Conservation (phyloP, 2,113 vertebrate genomes). For the Menidia beryllina region DNA sequence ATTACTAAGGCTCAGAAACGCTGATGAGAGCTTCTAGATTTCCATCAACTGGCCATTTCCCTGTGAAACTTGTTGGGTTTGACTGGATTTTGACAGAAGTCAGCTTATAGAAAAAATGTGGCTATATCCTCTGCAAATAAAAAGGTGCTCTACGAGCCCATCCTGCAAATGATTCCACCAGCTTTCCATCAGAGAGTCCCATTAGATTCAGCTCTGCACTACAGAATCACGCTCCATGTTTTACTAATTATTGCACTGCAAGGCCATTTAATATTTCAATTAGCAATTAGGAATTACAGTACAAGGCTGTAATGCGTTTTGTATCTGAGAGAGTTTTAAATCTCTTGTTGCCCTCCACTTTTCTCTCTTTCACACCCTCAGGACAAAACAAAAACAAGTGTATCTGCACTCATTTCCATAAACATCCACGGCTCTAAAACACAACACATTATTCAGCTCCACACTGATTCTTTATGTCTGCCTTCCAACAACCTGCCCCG, state of each 20-base stretch:
- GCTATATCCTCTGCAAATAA: slow-evolving; percentile 24
- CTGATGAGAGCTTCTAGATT: slow-evolving; percentile 1
- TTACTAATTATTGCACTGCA: slow-evolving; percentile 34
- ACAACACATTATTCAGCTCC: slow-evolving; percentile 38
- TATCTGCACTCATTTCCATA: slow-evolving; percentile 48
- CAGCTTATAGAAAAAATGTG: not conserved
- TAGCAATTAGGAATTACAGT: slow-evolving; percentile 32
- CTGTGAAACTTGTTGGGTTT: slow-evolving; percentile 11
- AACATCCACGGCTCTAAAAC: slow-evolving; percentile 32
- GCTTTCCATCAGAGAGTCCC: slow-evolving; percentile 17
- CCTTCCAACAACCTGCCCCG: slow-evolving; percentile 3
- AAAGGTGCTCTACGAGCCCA: slow-evolving; percentile 10
- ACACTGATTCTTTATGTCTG: slow-evolving; percentile 27
- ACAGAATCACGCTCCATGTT: not conserved
- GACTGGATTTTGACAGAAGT: slow-evolving; percentile 14
- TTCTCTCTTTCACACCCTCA: slow-evolving; percentile 24
- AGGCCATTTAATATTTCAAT: slow-evolving; percentile 44
- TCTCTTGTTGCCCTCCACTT: slow-evolving; percentile 23
- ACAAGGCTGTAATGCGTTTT: slow-evolving; percentile 12
- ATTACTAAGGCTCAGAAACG: slow-evolving; percentile 24
- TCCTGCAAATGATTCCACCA: slow-evolving; percentile 11
- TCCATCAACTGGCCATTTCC: slow-evolving; percentile 6
- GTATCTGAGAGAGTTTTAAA: slow-evolving; percentile 20
- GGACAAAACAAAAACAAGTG: slow-evolving; percentile 59
- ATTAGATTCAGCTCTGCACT: slow-evolving; percentile 15